Conservation (phyloP, 2,888 invertebrate species). For the Tolmerus cingulatus region DNA sequence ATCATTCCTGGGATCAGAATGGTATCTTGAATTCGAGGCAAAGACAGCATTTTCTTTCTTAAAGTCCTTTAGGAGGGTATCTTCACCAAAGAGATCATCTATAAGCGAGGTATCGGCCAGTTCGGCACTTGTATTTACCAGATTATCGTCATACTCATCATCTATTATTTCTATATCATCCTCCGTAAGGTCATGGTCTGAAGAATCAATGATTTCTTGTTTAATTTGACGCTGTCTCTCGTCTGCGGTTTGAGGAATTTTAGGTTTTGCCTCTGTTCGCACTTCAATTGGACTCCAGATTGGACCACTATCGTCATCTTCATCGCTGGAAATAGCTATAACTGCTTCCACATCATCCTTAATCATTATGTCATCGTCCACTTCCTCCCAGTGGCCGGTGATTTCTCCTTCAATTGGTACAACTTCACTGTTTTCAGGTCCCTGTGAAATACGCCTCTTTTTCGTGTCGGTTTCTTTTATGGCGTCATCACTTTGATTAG, state of each 20-base stretch:
- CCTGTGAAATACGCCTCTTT: constrained; percentile 52
- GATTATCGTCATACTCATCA: constrained; percentile 54
- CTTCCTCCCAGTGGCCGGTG: constrained; percentile 51
- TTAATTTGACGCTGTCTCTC: constrained; percentile 57
- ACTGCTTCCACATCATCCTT: constrained; percentile 49
- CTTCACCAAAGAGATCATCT: constrained; percentile 59
- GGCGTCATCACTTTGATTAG: background rate
- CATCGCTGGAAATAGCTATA: constrained; percentile 51
- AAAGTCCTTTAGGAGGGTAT: constrained; percentile 58
- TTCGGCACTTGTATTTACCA: constrained; percentile 50
- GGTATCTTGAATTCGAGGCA: constrained; percentile 52
- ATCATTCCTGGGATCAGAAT: constrained; percentile 55
- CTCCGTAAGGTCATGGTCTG: constrained; percentile 48
- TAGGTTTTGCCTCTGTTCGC: background rate
- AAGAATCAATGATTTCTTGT: constrained; percentile 57
- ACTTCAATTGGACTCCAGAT: background rate
- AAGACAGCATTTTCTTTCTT: constrained; percentile 57
- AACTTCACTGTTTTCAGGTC: background rate
- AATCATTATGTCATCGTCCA: constrained; percentile 59
- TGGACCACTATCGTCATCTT: background rate
- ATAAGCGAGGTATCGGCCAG: constrained; percentile 58
- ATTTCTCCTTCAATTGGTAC: background rate
- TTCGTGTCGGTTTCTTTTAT: constrained; percentile 49
- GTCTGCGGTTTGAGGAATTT: constrained; percentile 36
- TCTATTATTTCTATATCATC: constrained; percentile 59